Percentiles rank a stretch among this genome's conserved stretches.
Evolutionary conservation across 2,888 invertebrate species (phyloP).

Genomic region (Notodonta dromedarius): DNA sequence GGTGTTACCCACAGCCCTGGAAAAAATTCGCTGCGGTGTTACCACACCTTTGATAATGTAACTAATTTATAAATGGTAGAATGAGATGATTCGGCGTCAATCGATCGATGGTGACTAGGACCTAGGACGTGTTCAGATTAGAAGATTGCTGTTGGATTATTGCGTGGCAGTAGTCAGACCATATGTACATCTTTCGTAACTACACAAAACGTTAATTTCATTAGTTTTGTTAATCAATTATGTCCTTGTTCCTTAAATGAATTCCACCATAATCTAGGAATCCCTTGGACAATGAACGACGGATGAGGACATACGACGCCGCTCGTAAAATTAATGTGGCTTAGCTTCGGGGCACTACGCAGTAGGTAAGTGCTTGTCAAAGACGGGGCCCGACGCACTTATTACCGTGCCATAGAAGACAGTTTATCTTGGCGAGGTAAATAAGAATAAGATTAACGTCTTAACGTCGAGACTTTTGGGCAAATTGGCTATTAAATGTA

Average conservation of each 20-base stretch:
- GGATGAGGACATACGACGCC: slow-evolving; percentile 32
- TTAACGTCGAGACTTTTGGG: slow-evolving; percentile 7
- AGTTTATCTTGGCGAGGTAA: slow-evolving; percentile 8
- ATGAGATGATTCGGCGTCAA: too few species aligned
- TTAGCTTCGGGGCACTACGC: slow-evolving; percentile 32
- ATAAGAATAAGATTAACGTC: slow-evolving; percentile 12
- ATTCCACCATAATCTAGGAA: slow-evolving; percentile 37
- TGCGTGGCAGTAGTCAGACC: too few species aligned
- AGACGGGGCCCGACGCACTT: slow-evolving; percentile 44
- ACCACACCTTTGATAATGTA: too few species aligned
- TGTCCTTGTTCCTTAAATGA: slow-evolving; percentile 24
- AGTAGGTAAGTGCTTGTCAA: slow-evolving; percentile 48
- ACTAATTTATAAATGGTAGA: too few species aligned
- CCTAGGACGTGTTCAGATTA: too few species aligned
- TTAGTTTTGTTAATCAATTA: slow-evolving; percentile 12
- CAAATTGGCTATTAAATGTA: slow-evolving; percentile 8
- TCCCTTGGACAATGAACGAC: slow-evolving; percentile 42
- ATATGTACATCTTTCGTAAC: too few species aligned
- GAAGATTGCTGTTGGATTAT: too few species aligned
- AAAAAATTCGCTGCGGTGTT: too few species aligned
- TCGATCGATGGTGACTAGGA: too few species aligned
- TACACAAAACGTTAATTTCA: not conserved
- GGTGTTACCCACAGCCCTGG: too few species aligned
- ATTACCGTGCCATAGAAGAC: slow-evolving; percentile 46
- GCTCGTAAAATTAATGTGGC: slow-evolving; percentile 56